Base-by-base conservation (phyloP, 2,113 vertebrate species). In the Clarias gariepinus region DNA sequence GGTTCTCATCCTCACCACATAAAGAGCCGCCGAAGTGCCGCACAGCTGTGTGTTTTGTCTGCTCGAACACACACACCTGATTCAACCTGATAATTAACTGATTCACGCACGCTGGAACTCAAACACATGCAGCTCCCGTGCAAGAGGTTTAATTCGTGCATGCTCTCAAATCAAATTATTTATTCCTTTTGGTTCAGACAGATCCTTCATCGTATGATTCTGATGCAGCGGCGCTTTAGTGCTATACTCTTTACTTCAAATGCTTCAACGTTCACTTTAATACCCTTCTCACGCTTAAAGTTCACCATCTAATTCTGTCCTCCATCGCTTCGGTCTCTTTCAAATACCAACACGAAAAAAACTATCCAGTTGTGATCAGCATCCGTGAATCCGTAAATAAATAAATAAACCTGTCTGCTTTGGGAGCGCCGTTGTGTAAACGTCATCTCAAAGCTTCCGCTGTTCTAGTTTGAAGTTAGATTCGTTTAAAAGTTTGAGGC, bases 51-150 rank as follows among this genome's bases (percentile, higher is more conserved):
- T 76, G 41, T 76, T 76, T 76, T 80, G 15, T 68, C n/a, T 60
- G 73, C 73, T 74, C 71, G 28, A 21, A 47, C 64, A 57, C 64
- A 47, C 64, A 57, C 81, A 83, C 81, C 81, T 55, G 64, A 83
- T 10, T 83, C 64, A 73, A 76, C 33, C 73, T 64, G 71, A 84
- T 84, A 84, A 84, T 84, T 84, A 77, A 33, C 58, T 47, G 57
- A 87, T 55, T 33, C 60, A 76, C 15, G 41, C 30, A 68, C 55
- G 64, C 74, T 23, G 18, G n/a, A 52, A 23, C 11, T 12, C 7
- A 41, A 12, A 25, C 47, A 47, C 47, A 47, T 8, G 7, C 33
- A 47, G 69, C 33, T 8, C 66, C n/a, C 25, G 3, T 64, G 25
- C 25, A n/a, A 11, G 11, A 8, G 7, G 6, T 47, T 47, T 47